Conservation (phyloP, 2,888 invertebrate genomes). For the Venustoraphidia nigricollis region DNA sequence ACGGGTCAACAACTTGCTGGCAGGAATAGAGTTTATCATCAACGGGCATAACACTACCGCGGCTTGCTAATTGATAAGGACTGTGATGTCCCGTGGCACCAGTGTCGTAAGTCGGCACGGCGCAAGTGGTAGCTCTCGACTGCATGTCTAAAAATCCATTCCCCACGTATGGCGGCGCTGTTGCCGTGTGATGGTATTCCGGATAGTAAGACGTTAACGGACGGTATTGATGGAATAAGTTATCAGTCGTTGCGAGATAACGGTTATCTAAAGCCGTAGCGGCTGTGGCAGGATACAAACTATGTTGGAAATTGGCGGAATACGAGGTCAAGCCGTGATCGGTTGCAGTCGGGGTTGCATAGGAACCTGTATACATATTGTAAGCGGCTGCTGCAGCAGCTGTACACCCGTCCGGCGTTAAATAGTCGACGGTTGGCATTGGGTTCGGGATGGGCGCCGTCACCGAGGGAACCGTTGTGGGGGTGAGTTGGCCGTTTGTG, state of each 20-base stretch:
- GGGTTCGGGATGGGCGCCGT: conserved; percentile 37
- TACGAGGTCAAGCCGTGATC: conserved; percentile 44
- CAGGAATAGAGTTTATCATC: conserved; percentile 47
- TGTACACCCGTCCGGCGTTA: conserved; percentile 44
- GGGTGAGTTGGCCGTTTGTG: conserved; percentile 23
- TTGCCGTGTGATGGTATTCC: conserved; percentile 56
- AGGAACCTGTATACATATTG: conserved; percentile 67
- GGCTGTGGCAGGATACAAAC: conserved; percentile 36
- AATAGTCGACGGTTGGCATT: conserved; percentile 49
- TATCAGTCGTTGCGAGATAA: conserved; percentile 63
- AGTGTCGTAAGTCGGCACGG: conserved; percentile 43
- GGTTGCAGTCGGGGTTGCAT: conserved; percentile 50
- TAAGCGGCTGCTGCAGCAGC: conserved; percentile 63
- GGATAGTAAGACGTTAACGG: conserved; percentile 73
- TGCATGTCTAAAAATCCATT: conserved; percentile 74
- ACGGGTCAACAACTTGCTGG: conserved; percentile 40
- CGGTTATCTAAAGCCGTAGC: conserved; percentile 35
- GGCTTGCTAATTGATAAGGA: conserved; percentile 32
- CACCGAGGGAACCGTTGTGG: conserved; percentile 30
- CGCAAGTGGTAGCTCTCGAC: conserved; percentile 40
- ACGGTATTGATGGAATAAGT: conserved; percentile 80
- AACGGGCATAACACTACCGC: conserved; percentile 25
- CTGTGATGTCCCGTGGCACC: conserved; percentile 25
- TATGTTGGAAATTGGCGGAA: conserved; percentile 48
- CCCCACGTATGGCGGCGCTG: conserved; percentile 48